phyloP scores from a whole-genome alignment of 2,113 vertebrate genomes.

The Scartelaos histophorus region DNA sequence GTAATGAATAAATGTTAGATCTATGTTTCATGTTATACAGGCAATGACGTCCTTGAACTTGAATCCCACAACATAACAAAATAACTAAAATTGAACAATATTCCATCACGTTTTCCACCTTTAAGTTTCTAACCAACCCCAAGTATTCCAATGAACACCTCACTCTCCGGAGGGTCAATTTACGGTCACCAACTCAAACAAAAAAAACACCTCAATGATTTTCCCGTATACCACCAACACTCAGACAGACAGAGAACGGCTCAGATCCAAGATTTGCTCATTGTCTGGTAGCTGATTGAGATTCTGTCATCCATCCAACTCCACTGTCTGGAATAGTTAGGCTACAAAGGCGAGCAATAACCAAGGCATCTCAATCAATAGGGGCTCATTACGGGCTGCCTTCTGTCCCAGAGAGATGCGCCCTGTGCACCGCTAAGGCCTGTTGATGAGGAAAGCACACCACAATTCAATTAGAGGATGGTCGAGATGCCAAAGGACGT shows the following conservation, averaged over 20 bases:
- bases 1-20: too few species aligned
- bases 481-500: constrained; percentile 65
- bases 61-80: too few species aligned
- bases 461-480: constrained; percentile 68
- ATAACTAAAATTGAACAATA: too few species aligned
- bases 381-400: constrained; percentile 69
- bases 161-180: constrained; percentile 40
- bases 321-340: constrained; percentile 58
- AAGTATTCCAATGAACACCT: constrained; percentile 7
- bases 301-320: constrained; percentile 55
- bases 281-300: constrained; percentile 52
- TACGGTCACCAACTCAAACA: constrained; percentile 47
- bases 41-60: too few species aligned
- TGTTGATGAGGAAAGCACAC: constrained; percentile 62
- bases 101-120: too few species aligned
- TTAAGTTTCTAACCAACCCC: background rate
- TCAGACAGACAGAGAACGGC: constrained; percentile 39
- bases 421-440: constrained; percentile 45
- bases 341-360: constrained; percentile 44
- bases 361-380: constrained; percentile 66
- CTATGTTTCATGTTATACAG: too few species aligned
- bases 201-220: constrained; percentile 34
- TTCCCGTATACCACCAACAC: constrained; percentile 56
- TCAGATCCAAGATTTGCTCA: constrained; percentile 41
- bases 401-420: constrained; percentile 64